phyloP scores from a whole-genome alignment of 2,113 vertebrate species.

The Onychorhynchus coronatus region DNA sequence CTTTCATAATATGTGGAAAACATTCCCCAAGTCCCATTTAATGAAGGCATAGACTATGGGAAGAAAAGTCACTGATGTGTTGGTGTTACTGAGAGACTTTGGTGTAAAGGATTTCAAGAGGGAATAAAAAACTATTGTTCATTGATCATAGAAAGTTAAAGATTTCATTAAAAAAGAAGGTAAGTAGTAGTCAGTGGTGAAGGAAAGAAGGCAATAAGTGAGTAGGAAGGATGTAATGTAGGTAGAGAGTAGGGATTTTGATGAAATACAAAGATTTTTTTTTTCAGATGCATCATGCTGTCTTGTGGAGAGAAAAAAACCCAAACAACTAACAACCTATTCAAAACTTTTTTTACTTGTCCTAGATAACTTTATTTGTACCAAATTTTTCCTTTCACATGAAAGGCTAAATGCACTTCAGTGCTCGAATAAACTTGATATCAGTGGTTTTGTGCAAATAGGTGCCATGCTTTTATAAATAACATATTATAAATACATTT shows the following conservation, averaged over 20 bases:
- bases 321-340: neutral
- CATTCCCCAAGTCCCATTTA: neutral
- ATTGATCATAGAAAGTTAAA: neutral
- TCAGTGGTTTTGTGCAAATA: neutral
- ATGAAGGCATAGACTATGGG: neutral
- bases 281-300: neutral
- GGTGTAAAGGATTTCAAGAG: neutral
- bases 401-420: neutral
- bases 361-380: neutral
- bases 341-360: neutral
- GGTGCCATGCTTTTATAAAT: neutral
- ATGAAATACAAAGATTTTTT: neutral
- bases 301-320: neutral
- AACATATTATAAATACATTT: too few species aligned
- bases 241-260: neutral
- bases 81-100: neutral
- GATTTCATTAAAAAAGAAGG: neutral
- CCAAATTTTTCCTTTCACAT: neutral
- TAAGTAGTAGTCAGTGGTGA: neutral
- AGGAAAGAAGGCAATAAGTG: neutral
- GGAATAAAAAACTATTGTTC: neutral
- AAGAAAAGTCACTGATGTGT: neutral
- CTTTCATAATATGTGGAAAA: neutral
- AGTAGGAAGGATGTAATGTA: neutral
- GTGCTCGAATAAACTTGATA: neutral